These are phyloP conservation scores for Melinaea marsaeus DNA, from an alignment of 2,888 invertebrate genomes.

Conservation along the genomic window DNA sequence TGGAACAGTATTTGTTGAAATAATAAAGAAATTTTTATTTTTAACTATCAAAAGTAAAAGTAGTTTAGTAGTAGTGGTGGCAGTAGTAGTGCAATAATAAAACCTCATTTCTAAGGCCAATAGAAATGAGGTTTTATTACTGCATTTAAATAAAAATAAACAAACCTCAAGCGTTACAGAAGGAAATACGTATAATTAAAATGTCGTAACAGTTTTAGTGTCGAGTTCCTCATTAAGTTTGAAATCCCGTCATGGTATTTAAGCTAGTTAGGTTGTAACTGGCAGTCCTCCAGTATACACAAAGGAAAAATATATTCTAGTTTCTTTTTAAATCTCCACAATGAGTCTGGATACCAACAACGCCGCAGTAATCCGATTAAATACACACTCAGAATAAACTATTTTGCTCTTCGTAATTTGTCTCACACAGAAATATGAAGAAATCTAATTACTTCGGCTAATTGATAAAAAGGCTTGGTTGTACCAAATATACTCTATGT, in stretches of 20 bases:
- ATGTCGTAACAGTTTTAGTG: conserved; percentile 23
- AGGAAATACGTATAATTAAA: conserved; percentile 24
- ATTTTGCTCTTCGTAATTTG: conserved; percentile 14
- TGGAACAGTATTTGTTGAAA: no score
- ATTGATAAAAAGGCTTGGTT: no score
- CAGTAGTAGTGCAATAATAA: background rate
- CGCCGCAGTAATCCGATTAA: conserved; percentile 17
- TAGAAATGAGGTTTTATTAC: conserved; percentile 4
- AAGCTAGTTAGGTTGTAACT: conserved; percentile 47
- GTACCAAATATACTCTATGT: no score
- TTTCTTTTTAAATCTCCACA: conserved; percentile 21
- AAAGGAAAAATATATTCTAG: conserved; percentile 27
- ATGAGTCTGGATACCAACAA: conserved; percentile 14
- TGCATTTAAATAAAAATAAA: conserved; percentile 7
- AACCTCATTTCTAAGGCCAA: background rate
- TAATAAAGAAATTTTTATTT: no score
- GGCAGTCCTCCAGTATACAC: conserved; percentile 42
- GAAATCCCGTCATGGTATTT: conserved; percentile 48
- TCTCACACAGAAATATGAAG: no score
- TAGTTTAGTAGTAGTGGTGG: no score
- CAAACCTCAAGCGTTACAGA: conserved; percentile 6
- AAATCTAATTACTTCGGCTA: no score
- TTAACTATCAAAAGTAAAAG: no score
- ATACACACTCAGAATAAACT: conserved; percentile 18
- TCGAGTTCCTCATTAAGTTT: conserved; percentile 32